These are phyloP conservation scores for Trachymyrmex cornetzi DNA, from an alignment of 1,140 invertebrate species.

Conservation along the genomic window DNA sequence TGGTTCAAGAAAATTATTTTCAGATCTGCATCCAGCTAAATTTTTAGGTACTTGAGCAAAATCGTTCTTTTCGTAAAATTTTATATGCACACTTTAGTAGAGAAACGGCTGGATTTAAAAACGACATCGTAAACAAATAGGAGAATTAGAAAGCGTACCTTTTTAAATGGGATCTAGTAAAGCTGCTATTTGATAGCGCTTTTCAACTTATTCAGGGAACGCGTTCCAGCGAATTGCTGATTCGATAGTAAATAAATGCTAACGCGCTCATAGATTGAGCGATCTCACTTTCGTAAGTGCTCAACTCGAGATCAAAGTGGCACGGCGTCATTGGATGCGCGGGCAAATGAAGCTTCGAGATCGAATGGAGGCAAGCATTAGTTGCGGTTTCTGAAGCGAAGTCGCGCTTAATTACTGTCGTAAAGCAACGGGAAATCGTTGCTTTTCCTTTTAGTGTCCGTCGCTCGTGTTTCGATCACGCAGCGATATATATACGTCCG, in stretches of 20 bases:
- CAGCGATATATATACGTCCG: conserved; percentile 19
- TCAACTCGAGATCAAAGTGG: conserved; percentile 54
- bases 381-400: conserved; percentile 75
- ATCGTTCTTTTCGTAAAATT: neutral
- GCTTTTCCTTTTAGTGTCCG: conserved; percentile 61
- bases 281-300: conserved; percentile 47
- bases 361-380: conserved; percentile 70
- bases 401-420: conserved; percentile 72
- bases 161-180: neutral
- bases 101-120: neutral
- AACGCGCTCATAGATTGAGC: conserved; percentile 26
- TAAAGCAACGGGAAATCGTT: conserved; percentile 67
- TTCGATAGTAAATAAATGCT: conserved; percentile 8
- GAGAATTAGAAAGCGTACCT: neutral
- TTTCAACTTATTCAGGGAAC: neutral
- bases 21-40: no score
- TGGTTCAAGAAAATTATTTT: no score
- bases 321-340: conserved; percentile 40
- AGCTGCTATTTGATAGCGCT: neutral
- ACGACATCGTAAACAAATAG: neutral
- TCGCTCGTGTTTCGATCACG: conserved; percentile 60
- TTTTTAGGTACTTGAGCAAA: no score
- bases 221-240: neutral
- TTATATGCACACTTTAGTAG: neutral
- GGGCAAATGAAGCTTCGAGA: conserved; percentile 45